Percentiles rank a stretch among this genome's conserved stretches.
Evolutionary conservation across 2,113 vertebrate species (phyloP).

Genomic region (Noturus placidus): DNA sequence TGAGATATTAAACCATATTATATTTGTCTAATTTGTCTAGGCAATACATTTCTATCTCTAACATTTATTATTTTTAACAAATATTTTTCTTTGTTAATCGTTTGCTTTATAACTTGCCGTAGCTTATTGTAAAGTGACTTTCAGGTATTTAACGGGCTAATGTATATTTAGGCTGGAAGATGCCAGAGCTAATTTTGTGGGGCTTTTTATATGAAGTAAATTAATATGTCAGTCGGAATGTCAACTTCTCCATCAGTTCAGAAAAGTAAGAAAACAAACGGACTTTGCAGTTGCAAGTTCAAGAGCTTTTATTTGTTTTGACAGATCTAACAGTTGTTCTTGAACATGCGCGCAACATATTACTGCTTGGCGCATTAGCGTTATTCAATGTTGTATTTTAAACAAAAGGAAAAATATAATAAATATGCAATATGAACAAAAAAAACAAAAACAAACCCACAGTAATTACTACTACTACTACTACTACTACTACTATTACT

Average conservation of each 20-base stretch:
- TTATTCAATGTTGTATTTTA: background rate
- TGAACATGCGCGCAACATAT: background rate
- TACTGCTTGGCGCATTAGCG: background rate
- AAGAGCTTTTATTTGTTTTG: slow-evolving; percentile 32
- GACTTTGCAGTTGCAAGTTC: background rate
- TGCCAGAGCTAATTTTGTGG: background rate
- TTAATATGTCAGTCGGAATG: background rate
- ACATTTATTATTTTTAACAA: background rate
- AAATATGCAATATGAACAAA: background rate
- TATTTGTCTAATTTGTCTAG: background rate
- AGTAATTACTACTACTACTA: background rate
- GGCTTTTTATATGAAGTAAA: background rate
- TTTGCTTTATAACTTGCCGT: background rate
- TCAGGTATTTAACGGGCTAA: background rate
- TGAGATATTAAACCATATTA: background rate
- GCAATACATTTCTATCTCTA: background rate
- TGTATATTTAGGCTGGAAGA: background rate
- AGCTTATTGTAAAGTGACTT: too few species aligned
- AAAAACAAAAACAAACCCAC: background rate
- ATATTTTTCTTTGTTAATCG: background rate
- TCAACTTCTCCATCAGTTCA: background rate
- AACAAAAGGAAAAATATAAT: background rate
- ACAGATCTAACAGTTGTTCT: slow-evolving; percentile 30
- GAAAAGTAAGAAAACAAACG: slow-evolving; percentile 11
- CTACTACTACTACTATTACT: background rate